These are phyloP conservation scores for Calliphora vomitoria DNA, from an alignment of 2,888 invertebrate species.

Conservation along the genomic window DNA sequence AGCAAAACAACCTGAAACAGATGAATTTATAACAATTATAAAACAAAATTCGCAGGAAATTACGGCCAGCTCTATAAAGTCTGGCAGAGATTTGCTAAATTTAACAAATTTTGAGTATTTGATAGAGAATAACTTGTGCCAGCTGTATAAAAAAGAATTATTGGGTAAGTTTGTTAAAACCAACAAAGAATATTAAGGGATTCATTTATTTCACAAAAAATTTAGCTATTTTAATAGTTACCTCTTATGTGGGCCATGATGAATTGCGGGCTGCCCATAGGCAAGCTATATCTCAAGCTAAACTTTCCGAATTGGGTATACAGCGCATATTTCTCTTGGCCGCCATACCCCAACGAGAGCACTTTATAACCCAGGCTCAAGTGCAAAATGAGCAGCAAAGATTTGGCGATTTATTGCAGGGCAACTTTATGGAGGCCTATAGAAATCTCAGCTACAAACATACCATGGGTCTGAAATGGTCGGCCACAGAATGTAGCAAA, in stretches of 20 bases:
- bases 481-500: conserved; percentile 86
- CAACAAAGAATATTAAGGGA: too few species aligned
- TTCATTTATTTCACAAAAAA: not conserved
- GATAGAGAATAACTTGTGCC: conserved; percentile 80
- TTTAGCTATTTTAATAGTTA: conserved; percentile 87
- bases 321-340: conserved; percentile 90
- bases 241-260: conserved; percentile 91
- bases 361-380: conserved; percentile 86
- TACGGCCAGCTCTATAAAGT: not conserved
- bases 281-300: conserved; percentile 87
- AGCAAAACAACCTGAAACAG: conserved; percentile 76
- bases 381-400: conserved; percentile 87
- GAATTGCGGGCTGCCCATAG: conserved; percentile 89
- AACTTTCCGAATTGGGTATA: conserved; percentile 87
- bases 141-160: conserved; percentile 79
- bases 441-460: conserved; percentile 93
- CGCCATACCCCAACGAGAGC: conserved; percentile 85
- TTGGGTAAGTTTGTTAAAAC: conserved; percentile 77
- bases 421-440: conserved; percentile 91
- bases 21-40: conserved; percentile 79
- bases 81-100: conserved; percentile 77
- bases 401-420: conserved; percentile 90
- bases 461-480: conserved; percentile 92
- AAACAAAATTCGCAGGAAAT: conserved; percentile 58
- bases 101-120: conserved; percentile 80